Evolutionary conservation across 1,140 invertebrate genomes (phyloP), one percentile per base, ranked within the genome.

Genomic region (Hormaphis cornu): DNA sequence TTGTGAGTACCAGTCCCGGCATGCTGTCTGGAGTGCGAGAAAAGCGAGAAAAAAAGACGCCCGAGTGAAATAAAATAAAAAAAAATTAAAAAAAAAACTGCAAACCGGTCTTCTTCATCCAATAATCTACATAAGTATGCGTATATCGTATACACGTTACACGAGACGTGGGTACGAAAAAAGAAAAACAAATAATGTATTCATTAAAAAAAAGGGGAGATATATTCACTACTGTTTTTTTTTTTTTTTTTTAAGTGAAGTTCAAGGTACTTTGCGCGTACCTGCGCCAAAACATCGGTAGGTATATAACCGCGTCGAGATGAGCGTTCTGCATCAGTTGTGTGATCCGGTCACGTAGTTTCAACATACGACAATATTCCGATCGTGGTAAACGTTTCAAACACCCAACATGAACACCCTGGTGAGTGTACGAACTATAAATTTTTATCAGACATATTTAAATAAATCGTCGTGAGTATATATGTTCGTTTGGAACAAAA

Each of bases 161-260:
- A 20, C 8, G 30, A 46, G 14, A 58, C 54, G 42, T 30, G 26
- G 12, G 30, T 24, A n/a, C n/a, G n/a, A n/a, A 30, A 44, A 63
- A 58, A 54, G n/a, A 33, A 63, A 28, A 63, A 33, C 40, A 46
- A 58, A 66, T 66, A 66, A 66, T 50, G 48, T 66, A 66, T 66
- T 22, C 28, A 22, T 44, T 20, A 14, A 28, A 66, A 66, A 59
- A 63, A 58, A 56, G 33, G 14, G 61, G 42, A 66, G 61, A 50
- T 37, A 46, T 24, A n/a, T n/a, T n/a, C n/a, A n/a, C n/a, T n/a
- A n/a, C n/a, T n/a, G n/a, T n/a, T n/a, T n/a, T 44, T 26, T 59
- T 24, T 42, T 28, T 42, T 42, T 28, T 63, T 48, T 30, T 50
- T 50, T 50, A 66, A 50, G 61, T 48, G 44, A 66, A 50, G 61